Percentiles rank a stretch among this genome's conserved stretches.
phyloP scores from a whole-genome alignment of 2,113 vertebrate genomes.

The Megaceryle torquata region DNA sequence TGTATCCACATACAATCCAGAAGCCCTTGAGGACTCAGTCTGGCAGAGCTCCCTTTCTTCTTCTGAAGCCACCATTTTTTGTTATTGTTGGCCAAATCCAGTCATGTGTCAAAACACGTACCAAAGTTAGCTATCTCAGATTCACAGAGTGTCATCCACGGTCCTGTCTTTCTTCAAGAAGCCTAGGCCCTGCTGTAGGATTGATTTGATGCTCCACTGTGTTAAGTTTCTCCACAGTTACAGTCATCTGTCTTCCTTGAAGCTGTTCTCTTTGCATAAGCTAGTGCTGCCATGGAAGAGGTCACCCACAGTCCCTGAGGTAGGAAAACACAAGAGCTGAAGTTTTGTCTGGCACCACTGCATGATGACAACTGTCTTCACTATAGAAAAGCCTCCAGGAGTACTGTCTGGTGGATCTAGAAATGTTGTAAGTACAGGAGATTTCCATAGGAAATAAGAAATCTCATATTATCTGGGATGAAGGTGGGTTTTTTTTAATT shows the following conservation, averaged over 20 bases:
- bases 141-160: neutral
- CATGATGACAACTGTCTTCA: neutral
- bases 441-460: neutral
- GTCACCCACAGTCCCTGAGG: neutral
- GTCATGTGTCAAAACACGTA: neutral
- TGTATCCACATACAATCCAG: neutral
- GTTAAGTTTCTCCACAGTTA: neutral
- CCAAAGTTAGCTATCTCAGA: neutral
- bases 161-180: neutral
- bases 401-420: neutral
- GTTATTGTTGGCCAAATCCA: neutral
- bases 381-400: neutral
- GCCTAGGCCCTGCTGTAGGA: neutral
- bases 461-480: neutral
- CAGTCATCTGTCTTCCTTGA: neutral
- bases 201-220: neutral
- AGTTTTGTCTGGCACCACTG: neutral
- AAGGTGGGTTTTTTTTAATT: neutral
- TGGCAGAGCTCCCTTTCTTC: neutral
- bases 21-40: rapidly evolving
- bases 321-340: neutral
- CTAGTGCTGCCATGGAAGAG: neutral
- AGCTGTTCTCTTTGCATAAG: neutral
- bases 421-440: neutral
- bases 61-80: neutral